These are phyloP conservation scores for Apogon hyalosoma DNA, from an alignment of 2,797 vertebrate genomes.

Conservation along the genomic window DNA sequence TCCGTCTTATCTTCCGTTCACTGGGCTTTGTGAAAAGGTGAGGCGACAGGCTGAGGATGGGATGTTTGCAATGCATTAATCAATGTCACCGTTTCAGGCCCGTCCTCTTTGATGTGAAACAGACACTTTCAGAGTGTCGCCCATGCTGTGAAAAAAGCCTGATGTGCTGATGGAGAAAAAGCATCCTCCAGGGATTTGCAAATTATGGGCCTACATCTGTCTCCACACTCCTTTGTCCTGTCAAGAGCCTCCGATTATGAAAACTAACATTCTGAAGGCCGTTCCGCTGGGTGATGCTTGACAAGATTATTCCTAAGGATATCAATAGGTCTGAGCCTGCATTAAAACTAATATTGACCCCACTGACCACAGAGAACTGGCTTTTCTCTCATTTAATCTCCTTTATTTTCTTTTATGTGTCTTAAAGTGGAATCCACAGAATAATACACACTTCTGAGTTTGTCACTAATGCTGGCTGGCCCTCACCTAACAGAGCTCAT, in stretches of 20 bases:
- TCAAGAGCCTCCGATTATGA: slow-evolving; percentile 52
- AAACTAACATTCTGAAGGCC: slow-evolving; percentile 9
- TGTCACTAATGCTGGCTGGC: background rate
- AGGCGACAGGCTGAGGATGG: slow-evolving; percentile 74
- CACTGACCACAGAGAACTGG: background rate
- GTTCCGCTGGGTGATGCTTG: background rate
- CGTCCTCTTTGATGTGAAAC: slow-evolving; percentile 85
- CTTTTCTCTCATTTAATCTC: background rate
- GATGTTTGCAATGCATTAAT: slow-evolving; percentile 82
- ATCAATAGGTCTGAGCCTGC: background rate
- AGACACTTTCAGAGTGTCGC: slow-evolving; percentile 80
- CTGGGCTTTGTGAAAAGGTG: slow-evolving; percentile 71
- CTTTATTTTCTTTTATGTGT: background rate
- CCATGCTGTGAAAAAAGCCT: slow-evolving; percentile 80
- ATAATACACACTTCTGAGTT: slow-evolving; percentile 3
- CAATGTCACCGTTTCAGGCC: slow-evolving; percentile 79
- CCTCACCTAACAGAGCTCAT: background rate
- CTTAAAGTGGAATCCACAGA: background rate
- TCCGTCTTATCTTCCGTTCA: slow-evolving; percentile 65
- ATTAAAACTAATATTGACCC: background rate
- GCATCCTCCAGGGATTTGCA: slow-evolving; percentile 82
- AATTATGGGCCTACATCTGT: slow-evolving; percentile 78
- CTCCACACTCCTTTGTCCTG: slow-evolving; percentile 71
- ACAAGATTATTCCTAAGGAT: background rate
- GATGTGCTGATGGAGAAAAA: slow-evolving; percentile 84